These are phyloP conservation scores for Carassius carassius DNA, from an alignment of 2,113 vertebrate genomes.

Conservation along the genomic window DNA sequence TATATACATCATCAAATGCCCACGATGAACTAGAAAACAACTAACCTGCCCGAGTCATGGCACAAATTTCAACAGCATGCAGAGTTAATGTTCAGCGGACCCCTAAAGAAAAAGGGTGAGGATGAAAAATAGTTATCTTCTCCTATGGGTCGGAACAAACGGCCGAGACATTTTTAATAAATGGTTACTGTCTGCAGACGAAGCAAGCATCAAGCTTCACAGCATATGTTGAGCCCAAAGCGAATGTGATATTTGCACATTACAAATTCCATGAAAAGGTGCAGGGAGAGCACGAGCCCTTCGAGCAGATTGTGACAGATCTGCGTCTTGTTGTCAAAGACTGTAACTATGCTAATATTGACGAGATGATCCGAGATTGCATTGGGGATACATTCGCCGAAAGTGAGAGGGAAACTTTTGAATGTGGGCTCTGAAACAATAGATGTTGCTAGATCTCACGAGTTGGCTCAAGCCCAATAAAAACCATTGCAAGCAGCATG, in stretches of 20 bases:
- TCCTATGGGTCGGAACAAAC: not conserved
- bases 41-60: not conserved
- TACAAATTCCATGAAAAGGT: constrained; percentile 50
- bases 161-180: constrained; percentile 16
- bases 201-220: constrained; percentile 38
- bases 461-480: constrained; percentile 32
- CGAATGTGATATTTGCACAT: constrained; percentile 49
- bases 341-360: constrained; percentile 27
- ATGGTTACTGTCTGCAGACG: constrained; percentile 19
- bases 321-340: constrained; percentile 42
- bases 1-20: not conserved
- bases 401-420: constrained; percentile 42
- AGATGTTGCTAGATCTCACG: constrained; percentile 8
- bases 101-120: not conserved
- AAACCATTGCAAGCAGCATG: not conserved
- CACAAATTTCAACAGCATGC: not conserved
- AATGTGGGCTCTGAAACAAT: constrained; percentile 20
- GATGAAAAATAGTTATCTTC: constrained; percentile 13
- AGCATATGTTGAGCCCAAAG: constrained; percentile 42
- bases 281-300: constrained; percentile 1
- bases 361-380: not conserved
- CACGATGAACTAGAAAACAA: not conserved
- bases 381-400: not conserved
- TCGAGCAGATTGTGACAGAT: constrained; percentile 49
- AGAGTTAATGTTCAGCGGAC: not conserved